Evolutionary conservation across 2,797 vertebrate species (phyloP).

Genomic region (Hapalemur alaotrensis): DNA sequence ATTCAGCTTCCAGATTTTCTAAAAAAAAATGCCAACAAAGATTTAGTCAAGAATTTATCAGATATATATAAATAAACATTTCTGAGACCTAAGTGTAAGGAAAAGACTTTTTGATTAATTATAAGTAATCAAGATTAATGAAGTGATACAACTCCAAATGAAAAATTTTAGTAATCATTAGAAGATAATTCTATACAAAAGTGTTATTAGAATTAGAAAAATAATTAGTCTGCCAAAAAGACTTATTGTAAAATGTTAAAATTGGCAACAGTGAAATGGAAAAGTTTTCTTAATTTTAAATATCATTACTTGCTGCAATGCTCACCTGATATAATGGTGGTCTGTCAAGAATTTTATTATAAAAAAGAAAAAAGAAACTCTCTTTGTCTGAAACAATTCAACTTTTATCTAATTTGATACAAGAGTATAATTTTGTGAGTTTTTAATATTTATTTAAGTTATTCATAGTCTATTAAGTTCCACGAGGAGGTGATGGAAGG

Average conservation of each 20-base stretch:
- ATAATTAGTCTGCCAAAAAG: conserved; percentile 73
- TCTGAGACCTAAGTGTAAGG: conserved; percentile 34
- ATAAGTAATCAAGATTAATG: conserved; percentile 68
- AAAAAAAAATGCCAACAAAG: not conserved
- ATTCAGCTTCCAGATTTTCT: not conserved
- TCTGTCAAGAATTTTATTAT: conserved; percentile 46
- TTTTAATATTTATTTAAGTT: conserved; percentile 53
- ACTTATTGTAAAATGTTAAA: conserved; percentile 66
- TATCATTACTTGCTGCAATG: conserved; percentile 40
- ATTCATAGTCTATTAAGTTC: conserved; percentile 41
- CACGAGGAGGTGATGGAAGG: not conserved
- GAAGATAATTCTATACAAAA: conserved; percentile 55
- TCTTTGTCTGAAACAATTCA: conserved; percentile 55
- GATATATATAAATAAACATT: conserved; percentile 35
- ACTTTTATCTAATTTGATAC: conserved; percentile 45
- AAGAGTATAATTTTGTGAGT: conserved; percentile 13
- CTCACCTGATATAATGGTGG: conserved; percentile 61
- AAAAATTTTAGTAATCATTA: conserved; percentile 64
- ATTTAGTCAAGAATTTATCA: conserved; percentile 20
- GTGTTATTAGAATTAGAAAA: conserved; percentile 63
- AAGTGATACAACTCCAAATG: conserved; percentile 68
- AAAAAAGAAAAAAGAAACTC: not conserved
- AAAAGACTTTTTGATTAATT: conserved; percentile 65
- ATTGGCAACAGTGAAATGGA: conserved; percentile 59
- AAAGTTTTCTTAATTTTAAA: conserved; percentile 65